Conservation (phyloP, 2,113 vertebrate genomes). For the Pygoscelis adeliae region DNA sequence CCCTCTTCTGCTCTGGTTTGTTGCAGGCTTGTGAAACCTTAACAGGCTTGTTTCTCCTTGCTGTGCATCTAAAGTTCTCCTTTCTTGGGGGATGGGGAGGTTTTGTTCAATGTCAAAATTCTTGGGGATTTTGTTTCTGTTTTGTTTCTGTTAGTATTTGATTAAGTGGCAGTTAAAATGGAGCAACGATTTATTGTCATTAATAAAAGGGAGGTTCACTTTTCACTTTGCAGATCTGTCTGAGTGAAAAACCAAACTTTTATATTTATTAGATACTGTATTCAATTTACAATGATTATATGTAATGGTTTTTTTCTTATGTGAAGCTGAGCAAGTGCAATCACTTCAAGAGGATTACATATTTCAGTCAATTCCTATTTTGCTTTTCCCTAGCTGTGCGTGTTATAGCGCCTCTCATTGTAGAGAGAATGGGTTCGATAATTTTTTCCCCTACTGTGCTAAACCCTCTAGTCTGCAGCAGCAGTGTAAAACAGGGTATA, state of each 20-base stretch:
- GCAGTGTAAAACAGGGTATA: not conserved
- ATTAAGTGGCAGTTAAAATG: not conserved
- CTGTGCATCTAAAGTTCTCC: not conserved
- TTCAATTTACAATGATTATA: not conserved
- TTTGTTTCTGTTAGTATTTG: not conserved
- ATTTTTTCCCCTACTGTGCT: not conserved
- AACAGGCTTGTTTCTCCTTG: not conserved
- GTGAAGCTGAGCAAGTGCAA: not conserved
- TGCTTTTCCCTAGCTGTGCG: not conserved
- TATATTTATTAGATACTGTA: not conserved
- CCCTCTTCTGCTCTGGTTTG: not conserved
- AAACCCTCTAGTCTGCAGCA: not conserved
- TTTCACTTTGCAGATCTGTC: not conserved
- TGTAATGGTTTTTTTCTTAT: not conserved
- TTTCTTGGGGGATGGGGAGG: fast-evolving
- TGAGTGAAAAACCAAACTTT: not conserved
- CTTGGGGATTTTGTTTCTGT: not conserved
- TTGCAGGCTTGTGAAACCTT: not conserved
- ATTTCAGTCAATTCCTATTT: not conserved
- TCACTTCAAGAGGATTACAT: not conserved
- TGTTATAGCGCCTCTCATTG: not conserved
- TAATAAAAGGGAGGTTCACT: not conserved
- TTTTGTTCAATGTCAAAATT: not conserved
- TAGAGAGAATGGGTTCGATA: not conserved
- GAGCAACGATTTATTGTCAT: not conserved